Conservation (phyloP, 2,888 invertebrate genomes). For the Eupithecia vulgata region DNA sequence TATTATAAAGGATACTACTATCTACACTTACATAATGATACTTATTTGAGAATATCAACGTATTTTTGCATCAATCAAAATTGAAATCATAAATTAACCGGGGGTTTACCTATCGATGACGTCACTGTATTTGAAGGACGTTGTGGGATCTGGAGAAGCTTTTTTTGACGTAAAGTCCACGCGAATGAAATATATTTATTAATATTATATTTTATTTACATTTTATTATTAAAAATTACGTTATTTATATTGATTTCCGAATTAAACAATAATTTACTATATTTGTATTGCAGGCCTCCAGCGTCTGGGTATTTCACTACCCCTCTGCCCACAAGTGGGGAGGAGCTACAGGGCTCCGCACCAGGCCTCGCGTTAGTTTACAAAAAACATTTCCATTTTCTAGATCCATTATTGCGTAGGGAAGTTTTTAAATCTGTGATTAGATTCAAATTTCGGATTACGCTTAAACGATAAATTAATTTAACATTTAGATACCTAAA, state of each 20-base stretch:
- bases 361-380: slow-evolving; percentile 48
- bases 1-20: too few relatives aligned
- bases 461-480: not conserved
- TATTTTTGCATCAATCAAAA: too few relatives aligned
- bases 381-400: not conserved
- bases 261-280: not conserved
- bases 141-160: too few relatives aligned
- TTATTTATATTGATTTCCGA: not conserved
- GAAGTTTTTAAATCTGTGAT: not conserved
- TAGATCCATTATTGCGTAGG: not conserved
- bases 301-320: slow-evolving; percentile 69
- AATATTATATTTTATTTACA: too few relatives aligned
- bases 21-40: too few relatives aligned
- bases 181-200: too few relatives aligned
- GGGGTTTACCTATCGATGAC: too few relatives aligned
- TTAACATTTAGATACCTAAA: not conserved
- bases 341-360: slow-evolving; percentile 33
- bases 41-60: too few relatives aligned
- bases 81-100: too few relatives aligned
- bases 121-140: too few relatives aligned
- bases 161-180: too few relatives aligned
- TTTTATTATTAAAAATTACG: too few relatives aligned
- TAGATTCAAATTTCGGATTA: not conserved
- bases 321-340: slow-evolving; percentile 50
- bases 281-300: slow-evolving; percentile 62